Conservation (phyloP, 2,797 vertebrate genomes). For the Diplodus sargus region DNA sequence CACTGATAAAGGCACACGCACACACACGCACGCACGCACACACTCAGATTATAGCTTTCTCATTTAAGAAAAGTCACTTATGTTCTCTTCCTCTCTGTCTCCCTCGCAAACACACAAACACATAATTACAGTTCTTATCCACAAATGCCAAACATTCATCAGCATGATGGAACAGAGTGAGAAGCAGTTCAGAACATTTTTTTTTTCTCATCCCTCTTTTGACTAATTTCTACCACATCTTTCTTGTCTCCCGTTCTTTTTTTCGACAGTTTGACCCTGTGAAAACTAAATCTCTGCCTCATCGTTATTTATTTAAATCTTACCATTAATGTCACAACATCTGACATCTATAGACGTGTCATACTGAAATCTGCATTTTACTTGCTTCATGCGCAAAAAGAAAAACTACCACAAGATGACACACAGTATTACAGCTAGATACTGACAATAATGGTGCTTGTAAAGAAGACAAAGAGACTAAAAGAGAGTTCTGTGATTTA, state of each 20-base stretch:
- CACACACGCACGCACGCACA: neutral
- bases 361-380: slow-evolving; percentile 13
- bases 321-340: neutral
- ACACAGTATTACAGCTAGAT: neutral
- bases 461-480: neutral
- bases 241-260: slow-evolving; percentile 3
- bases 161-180: slow-evolving; percentile 13
- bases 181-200: slow-evolving; percentile 4
- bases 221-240: neutral
- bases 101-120: slow-evolving; percentile 55
- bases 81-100: slow-evolving; percentile 31
- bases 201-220: neutral
- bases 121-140: slow-evolving; percentile 67
- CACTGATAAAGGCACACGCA: slow-evolving; percentile 26
- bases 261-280: slow-evolving; percentile 1
- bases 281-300: neutral
- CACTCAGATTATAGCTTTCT: slow-evolving; percentile 42
- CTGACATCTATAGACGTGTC: slow-evolving; percentile 6
- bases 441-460: neutral
- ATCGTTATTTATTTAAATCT: slow-evolving; percentile 3
- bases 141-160: slow-evolving; percentile 64
- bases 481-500: neutral
- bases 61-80: slow-evolving; percentile 43
- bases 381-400: neutral
- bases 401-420: neutral